Evolutionary conservation across 2,113 vertebrate genomes (phyloP).

Genomic region (Malurus melanocephalus): DNA sequence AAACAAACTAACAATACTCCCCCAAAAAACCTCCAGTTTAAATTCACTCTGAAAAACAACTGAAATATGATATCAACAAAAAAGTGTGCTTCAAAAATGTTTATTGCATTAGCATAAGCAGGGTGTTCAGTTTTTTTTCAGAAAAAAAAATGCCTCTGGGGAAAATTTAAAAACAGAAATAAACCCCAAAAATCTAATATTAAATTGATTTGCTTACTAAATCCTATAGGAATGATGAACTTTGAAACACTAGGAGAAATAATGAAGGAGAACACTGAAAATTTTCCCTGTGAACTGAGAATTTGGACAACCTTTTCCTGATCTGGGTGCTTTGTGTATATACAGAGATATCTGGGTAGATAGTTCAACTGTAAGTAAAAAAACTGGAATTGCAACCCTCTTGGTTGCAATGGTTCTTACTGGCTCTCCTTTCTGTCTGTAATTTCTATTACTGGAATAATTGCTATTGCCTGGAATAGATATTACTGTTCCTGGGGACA

Average conservation of each 20-base stretch:
- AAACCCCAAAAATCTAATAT: background rate
- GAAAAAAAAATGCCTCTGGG: background rate
- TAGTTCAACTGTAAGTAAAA: background rate
- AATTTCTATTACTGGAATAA: no score
- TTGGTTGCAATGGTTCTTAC: background rate
- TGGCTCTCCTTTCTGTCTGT: background rate
- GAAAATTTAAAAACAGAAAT: background rate
- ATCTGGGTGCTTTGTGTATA: background rate
- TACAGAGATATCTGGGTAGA: background rate
- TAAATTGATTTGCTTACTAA: background rate
- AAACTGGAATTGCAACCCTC: background rate
- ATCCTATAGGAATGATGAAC: background rate
- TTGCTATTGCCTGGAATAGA: no score
- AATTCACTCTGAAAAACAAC: background rate
- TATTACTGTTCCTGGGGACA: background rate
- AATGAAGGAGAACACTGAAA: background rate
- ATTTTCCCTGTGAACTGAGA: background rate
- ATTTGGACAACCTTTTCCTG: background rate
- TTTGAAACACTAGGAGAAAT: background rate
- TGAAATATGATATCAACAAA: background rate
- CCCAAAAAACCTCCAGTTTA: background rate
- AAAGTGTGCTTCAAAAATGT: background rate
- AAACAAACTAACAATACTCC: rapidly evolving
- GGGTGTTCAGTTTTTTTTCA: background rate
- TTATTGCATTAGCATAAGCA: background rate